These are phyloP conservation scores for Diogma glabrata DNA, from an alignment of 2,888 invertebrate species.

Conservation along the genomic window DNA sequence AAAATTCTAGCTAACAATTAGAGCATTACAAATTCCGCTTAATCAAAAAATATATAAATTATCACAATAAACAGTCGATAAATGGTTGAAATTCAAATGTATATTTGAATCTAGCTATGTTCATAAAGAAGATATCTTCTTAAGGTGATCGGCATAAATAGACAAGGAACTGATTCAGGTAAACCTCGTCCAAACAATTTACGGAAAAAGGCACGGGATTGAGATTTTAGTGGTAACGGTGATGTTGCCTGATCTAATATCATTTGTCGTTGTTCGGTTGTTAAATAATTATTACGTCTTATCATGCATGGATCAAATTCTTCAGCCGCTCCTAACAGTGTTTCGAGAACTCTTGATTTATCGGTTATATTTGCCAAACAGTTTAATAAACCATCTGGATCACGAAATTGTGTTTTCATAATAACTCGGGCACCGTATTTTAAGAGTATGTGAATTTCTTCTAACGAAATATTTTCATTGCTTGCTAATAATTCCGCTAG, in stretches of 20 bases:
- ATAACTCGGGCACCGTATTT: conserved; percentile 64
- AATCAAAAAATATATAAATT: too few relatives aligned
- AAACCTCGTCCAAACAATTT: conserved; percentile 17
- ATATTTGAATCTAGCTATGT: conserved; percentile 13
- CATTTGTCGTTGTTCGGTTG: conserved; percentile 49
- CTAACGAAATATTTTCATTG: conserved; percentile 53
- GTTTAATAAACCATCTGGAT: conserved; percentile 73
- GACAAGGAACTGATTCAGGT: conserved; percentile 17
- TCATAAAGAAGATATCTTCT: conserved; percentile 20
- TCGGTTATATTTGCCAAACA: conserved; percentile 54
- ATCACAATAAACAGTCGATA: conserved; percentile 8
- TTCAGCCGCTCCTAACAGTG: conserved; percentile 62
- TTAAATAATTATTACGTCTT: conserved; percentile 53
- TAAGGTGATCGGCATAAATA: conserved; percentile 17
- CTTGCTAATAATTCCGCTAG: conserved; percentile 73
- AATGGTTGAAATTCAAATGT: neutral
- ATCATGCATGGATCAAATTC: conserved; percentile 72
- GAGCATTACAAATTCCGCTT: too few relatives aligned
- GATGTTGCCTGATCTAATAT: conserved; percentile 53
- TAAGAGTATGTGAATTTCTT: conserved; percentile 56
- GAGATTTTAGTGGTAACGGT: conserved; percentile 55
- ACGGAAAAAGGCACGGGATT: conserved; percentile 25
- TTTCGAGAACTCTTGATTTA: conserved; percentile 45
- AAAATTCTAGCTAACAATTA: too few relatives aligned
- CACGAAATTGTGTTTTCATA: conserved; percentile 72